Evolutionary conservation across 2,113 vertebrate genomes (phyloP).

Genomic region (Athene cunicularia): DNA sequence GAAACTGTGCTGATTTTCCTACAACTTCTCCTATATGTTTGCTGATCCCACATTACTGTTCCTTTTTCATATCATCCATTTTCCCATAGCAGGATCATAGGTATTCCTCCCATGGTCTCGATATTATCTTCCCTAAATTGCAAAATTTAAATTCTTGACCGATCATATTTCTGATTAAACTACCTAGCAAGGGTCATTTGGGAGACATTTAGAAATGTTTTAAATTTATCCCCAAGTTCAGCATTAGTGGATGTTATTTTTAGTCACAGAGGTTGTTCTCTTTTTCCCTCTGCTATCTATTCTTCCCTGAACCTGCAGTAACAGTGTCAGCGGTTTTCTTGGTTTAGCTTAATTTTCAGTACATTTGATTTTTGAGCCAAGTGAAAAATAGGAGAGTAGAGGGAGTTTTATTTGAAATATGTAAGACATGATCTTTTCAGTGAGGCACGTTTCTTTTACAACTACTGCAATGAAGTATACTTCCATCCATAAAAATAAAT

Average conservation of each 20-base stretch:
- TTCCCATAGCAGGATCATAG: not conserved
- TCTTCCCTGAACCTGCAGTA: not conserved
- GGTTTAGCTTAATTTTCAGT: not conserved
- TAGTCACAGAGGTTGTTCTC: not conserved
- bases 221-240: not conserved
- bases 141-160: not conserved
- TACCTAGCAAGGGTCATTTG: not conserved
- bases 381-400: not conserved
- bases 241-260: not conserved
- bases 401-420: conserved; percentile 23
- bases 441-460: conserved; percentile 1
- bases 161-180: not conserved
- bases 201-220: not conserved
- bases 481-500: conserved; percentile 18
- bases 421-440: not conserved
- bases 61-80: not conserved
- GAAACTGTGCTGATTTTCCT: not conserved
- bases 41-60: not conserved
- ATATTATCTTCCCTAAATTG: not conserved
- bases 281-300: not conserved
- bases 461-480: not conserved
- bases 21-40: not conserved
- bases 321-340: not conserved
- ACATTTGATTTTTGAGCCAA: not conserved
- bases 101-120: not conserved